phyloP scores from a whole-genome alignment of 2,888 invertebrate genomes.

The Drosophila birchii region DNA sequence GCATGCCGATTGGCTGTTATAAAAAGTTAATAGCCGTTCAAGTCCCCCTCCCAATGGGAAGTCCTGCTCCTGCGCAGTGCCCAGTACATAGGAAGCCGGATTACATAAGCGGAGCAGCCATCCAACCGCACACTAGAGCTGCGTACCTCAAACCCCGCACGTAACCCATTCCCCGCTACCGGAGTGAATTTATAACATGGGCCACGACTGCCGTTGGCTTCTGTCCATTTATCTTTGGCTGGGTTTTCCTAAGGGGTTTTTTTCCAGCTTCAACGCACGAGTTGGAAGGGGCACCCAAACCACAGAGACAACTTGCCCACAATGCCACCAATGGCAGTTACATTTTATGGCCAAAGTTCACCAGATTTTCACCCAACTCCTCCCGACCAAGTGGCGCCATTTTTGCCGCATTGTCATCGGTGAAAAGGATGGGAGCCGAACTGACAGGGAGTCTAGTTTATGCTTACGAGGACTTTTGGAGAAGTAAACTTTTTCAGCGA shows the following conservation, averaged over 20 bases:
- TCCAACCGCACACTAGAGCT: constrained; percentile 57
- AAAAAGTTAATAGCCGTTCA: constrained; percentile 34
- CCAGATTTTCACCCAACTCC: constrained; percentile 30
- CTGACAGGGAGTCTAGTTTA: constrained; percentile 42
- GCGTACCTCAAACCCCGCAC: constrained; percentile 2
- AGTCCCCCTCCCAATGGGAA: constrained; percentile 25
- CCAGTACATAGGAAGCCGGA: constrained; percentile 58
- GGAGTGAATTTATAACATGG: constrained; percentile 64
- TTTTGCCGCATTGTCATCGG: constrained; percentile 80
- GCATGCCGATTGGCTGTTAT: constrained; percentile 68
- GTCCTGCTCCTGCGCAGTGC: constrained; percentile 74
- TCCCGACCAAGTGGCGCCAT: constrained; percentile 83
- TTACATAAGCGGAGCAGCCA: constrained; percentile 58
- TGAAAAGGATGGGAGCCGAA: constrained; percentile 8
- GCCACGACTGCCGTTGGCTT: constrained; percentile 76
- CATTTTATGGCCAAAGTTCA: constrained; percentile 82
- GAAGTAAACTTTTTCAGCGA: constrained; percentile 52
- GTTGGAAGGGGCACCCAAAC: constrained; percentile 31
- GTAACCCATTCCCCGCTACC: constrained; percentile 20
- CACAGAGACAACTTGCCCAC: constrained; percentile 45
- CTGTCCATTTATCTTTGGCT: constrained; percentile 79
- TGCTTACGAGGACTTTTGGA: constrained; percentile 36
- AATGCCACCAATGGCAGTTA: constrained; percentile 79
- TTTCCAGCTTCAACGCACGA: constrained; percentile 26
- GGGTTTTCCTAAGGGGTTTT: constrained; percentile 41